Evolutionary conservation across 2,797 vertebrate genomes (phyloP), one percentile per base, ranked within the genome.

Genomic region (Glyptemys insculpta): DNA sequence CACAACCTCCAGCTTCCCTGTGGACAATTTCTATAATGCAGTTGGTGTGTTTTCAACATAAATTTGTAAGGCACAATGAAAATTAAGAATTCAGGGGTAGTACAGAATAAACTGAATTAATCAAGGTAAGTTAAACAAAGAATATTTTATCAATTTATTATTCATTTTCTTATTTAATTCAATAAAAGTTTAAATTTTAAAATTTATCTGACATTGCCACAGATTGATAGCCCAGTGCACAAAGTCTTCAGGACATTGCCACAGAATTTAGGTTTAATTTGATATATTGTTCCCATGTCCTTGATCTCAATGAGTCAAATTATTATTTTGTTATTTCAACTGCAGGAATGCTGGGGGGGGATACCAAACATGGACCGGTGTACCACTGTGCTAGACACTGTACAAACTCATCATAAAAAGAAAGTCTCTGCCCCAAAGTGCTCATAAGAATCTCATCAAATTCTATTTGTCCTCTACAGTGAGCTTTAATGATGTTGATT

Each of bases 61-160:
- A 3, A 49, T 29, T 83, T 93, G 23, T 74, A 23, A 74, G 19
- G 68, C 37, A 74, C 23, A 74, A 23, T 74, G 12, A 91, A 59
- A 94, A 83, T 9, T 80, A 85, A 85, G 68, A 74, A 94, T 57
- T 86, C 74, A 90, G n/a, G 83, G 88, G 79, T 16, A 62, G 3
- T 25, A 9, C 41, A 82, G 85, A 94, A 81, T 2, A 74, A 74
- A 84, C 76, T 18, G 0, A 91, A 95, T 81, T 14, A 86, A 81
- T 18, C 16, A 78, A 79, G 8, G 29, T 54, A 84, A 25, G 12
- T 68, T 56, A 8, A 34, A 25, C 2, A 93, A 89, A 84, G 27
- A 89, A n/a, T 0, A 72, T 92, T 89, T 91, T 16, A 87, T 54
- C 44, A 62, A 14, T 27, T 82, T 49, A 29, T 54, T 89, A 93